Conservation (phyloP, 2,888 invertebrate genomes). For the Linnaemya vulpina region DNA sequence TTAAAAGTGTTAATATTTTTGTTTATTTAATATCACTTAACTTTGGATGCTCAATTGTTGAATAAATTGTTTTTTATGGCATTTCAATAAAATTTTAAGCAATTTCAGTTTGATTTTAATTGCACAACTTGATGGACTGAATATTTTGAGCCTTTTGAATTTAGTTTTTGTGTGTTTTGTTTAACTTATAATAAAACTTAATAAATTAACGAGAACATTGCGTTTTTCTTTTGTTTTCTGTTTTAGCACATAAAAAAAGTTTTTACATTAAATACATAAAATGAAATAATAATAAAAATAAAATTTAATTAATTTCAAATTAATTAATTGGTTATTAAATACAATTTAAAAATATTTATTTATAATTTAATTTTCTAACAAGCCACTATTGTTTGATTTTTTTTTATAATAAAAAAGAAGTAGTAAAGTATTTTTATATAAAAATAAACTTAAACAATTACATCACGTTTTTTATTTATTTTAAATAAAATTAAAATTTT, state of each 20-base stretch:
- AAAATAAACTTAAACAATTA: constrained; percentile 71
- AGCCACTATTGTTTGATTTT: constrained; percentile 65
- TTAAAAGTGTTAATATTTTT: constrained; percentile 4
- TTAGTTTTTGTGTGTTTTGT: constrained; percentile 20
- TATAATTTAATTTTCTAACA: constrained; percentile 63
- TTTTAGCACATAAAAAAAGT: constrained; percentile 19
- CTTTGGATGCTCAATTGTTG: constrained; percentile 66
- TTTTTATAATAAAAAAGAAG: constrained; percentile 33
- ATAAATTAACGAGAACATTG: constrained; percentile 71
- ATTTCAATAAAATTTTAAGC: constrained; percentile 50
- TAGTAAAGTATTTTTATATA: constrained; percentile 42
- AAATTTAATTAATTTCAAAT: constrained; percentile 67
- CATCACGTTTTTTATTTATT: constrained; percentile 72
- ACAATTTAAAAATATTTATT: constrained; percentile 36
- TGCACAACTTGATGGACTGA: constrained; percentile 57
- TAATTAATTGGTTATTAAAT: constrained; percentile 59
- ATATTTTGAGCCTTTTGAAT: constrained; percentile 39
- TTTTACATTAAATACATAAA: constrained; percentile 33
- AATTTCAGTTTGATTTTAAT: constrained; percentile 54
- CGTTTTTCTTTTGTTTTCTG: constrained; percentile 54
- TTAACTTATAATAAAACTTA: constrained; percentile 65
- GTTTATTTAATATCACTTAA: constrained; percentile 69
- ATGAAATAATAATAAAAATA: constrained; percentile 32
- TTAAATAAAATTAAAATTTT: constrained; percentile 55
- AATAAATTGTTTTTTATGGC: constrained; percentile 63